Evolutionary conservation across 1,140 invertebrate genomes (phyloP).

Genomic region (Brachionus plicatilis): DNA sequence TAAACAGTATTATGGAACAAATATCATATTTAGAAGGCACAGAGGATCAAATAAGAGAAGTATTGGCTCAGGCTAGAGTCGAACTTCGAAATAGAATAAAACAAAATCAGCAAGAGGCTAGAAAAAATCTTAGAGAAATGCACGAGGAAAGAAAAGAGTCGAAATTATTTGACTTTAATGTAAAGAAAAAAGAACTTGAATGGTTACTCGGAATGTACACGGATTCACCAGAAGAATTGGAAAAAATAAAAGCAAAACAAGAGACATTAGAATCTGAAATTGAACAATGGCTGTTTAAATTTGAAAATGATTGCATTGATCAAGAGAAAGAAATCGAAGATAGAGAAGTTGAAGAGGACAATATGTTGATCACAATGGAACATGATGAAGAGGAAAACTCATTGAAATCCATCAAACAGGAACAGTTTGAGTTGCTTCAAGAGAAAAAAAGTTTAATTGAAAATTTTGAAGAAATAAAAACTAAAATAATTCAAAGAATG

Average conservation of each 20-base stretch:
- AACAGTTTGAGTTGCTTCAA: constrained; percentile 20
- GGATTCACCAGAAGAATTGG: not conserved
- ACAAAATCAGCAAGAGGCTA: not conserved
- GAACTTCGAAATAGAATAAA: not conserved
- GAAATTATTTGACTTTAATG: constrained; percentile 25
- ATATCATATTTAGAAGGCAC: constrained; percentile 13
- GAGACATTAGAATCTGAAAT: not conserved
- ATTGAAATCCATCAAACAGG: not conserved
- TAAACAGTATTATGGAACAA: constrained; percentile 5
- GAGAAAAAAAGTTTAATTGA: constrained; percentile 26
- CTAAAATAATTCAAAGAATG: constrained; percentile 6
- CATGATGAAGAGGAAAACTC: constrained; percentile 18
- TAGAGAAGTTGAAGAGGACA: constrained; percentile 8
- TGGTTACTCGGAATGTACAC: not conserved
- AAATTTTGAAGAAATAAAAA: constrained; percentile 26
- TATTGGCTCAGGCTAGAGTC: not conserved
- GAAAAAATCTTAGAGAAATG: constrained; percentile 5
- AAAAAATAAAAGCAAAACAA: constrained; percentile 9
- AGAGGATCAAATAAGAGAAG: constrained; percentile 25
- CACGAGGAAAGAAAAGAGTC: constrained; percentile 3
- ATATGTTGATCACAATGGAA: not conserved
- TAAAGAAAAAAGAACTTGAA: constrained; percentile 24
- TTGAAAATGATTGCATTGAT: constrained; percentile 21
- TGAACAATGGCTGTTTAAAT: not conserved
- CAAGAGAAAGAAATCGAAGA: constrained; percentile 20